A percentile compares a stretch with the other conserved stretches of the same genome.
Conservation (phyloP, 2,888 invertebrate species). For the Sicus ferrugineus region DNA sequence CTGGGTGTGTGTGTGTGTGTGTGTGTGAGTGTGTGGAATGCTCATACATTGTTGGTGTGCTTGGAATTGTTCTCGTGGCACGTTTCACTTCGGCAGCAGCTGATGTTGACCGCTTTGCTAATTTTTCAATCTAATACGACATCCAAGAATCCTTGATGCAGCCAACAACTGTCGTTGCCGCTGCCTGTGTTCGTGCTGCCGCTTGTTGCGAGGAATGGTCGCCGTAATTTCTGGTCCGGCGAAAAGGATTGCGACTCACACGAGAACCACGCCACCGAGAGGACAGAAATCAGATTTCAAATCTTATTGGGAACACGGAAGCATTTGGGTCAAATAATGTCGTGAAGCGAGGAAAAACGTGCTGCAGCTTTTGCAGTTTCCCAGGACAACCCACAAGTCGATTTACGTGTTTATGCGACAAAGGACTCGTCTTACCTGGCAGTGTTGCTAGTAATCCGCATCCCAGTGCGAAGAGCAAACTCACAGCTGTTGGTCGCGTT, state of each 20-base stretch:
- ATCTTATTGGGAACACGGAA: too few relatives aligned
- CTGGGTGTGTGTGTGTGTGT: constrained; percentile 5
- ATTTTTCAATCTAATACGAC: constrained; percentile 21
- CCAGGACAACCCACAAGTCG: too few relatives aligned
- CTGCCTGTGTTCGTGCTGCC: too few relatives aligned
- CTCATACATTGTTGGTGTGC: neutral
- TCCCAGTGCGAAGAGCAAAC: constrained; percentile 44
- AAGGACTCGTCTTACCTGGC: constrained; percentile 48
- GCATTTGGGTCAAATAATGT: too few relatives aligned
- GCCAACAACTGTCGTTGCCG: neutral
- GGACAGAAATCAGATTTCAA: too few relatives aligned
- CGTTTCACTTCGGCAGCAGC: constrained; percentile 27
- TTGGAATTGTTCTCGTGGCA: constrained; percentile 14
- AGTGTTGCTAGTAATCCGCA: constrained; percentile 49
- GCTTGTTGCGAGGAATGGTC: too few relatives aligned
- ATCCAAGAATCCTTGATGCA: neutral
- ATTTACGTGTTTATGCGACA: too few relatives aligned
- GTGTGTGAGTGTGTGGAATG: constrained; percentile 14
- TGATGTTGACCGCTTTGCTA: constrained; percentile 31
- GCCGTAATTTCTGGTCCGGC: too few relatives aligned
- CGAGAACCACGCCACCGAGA: neutral
- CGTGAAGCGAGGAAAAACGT: too few relatives aligned
- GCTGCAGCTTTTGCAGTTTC: too few relatives aligned
- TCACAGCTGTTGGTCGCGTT: constrained; percentile 29
- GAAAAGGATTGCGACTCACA: too few relatives aligned